A percentile compares a stretch with the other conserved stretches of the same genome.
These are phyloP conservation scores for Antheraea assamensis DNA, from an alignment of 2,888 invertebrate genomes.

Conservation along the genomic window DNA sequence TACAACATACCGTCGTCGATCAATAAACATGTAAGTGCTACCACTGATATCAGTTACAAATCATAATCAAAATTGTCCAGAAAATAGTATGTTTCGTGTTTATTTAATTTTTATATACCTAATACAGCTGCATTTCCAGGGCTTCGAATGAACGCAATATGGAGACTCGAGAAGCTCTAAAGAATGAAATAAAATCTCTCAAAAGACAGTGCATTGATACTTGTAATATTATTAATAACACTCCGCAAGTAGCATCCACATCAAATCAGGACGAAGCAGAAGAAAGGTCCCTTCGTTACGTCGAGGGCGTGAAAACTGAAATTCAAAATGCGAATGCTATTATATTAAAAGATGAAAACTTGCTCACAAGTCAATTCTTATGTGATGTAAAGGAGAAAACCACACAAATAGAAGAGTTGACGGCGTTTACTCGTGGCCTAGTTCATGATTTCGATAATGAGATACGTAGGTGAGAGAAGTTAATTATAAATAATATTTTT, in stretches of 20 bases:
- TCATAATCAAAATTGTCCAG: not conserved
- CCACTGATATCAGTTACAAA: not conserved
- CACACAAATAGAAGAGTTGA: slow-evolving; percentile 56
- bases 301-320: slow-evolving; percentile 57
- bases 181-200: slow-evolving; percentile 56
- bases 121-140: slow-evolving; percentile 35
- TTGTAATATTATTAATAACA: slow-evolving; percentile 59
- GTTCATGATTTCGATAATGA: slow-evolving; percentile 62
- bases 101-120: not conserved
- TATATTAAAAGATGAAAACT: slow-evolving; percentile 57
- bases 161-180: slow-evolving; percentile 50
- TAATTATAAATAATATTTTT: too few relatives aligned
- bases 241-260: slow-evolving; percentile 43
- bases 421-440: slow-evolving; percentile 59
- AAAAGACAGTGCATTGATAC: slow-evolving; percentile 55
- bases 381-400: slow-evolving; percentile 60
- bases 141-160: slow-evolving; percentile 53
- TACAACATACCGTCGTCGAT: not conserved
- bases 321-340: slow-evolving; percentile 55
- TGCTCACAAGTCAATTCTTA: slow-evolving; percentile 61
- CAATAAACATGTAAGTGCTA: not conserved
- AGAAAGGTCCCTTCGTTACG: slow-evolving; percentile 51
- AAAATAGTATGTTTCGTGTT: not conserved
- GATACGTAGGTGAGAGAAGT: slow-evolving; percentile 56
- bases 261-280: slow-evolving; percentile 44